phyloP scores from a whole-genome alignment of 2,113 vertebrate species.

The Pterocles orientalis region DNA sequence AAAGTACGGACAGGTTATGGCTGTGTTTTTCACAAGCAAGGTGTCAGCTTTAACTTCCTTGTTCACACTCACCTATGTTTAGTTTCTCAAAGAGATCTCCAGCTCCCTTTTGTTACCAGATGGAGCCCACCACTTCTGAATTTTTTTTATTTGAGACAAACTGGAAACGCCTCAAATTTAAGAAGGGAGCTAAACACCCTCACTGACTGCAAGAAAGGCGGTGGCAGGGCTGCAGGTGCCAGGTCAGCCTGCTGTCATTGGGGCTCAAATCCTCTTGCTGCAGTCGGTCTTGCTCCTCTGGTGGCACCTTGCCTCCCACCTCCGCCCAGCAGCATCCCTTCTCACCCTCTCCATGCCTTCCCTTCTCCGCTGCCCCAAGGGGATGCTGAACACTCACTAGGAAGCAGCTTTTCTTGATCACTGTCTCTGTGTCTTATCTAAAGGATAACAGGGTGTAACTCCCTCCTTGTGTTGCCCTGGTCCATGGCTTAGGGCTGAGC shows the following conservation, averaged over 20 bases:
- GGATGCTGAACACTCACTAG: not conserved
- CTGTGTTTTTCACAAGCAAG: not conserved
- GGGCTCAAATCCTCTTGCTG: not conserved
- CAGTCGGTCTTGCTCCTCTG: not conserved
- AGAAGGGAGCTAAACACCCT: not conserved
- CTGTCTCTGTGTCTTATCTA: not conserved
- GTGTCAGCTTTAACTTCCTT: not conserved
- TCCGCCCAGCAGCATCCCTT: not conserved
- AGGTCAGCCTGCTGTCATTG: not conserved
- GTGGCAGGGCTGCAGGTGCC: not conserved
- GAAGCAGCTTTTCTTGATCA: not conserved
- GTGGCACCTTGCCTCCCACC: not conserved
- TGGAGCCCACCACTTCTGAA: not conserved
- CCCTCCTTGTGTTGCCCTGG: not conserved
- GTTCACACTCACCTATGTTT: not conserved
- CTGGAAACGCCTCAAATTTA: not conserved
- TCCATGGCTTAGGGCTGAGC: not conserved
- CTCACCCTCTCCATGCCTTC: not conserved
- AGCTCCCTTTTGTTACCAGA: not conserved
- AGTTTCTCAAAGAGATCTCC: not conserved
- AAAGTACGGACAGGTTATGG: not conserved
- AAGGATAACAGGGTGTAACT: not conserved
- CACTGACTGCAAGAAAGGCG: not conserved
- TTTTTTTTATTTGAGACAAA: not conserved
- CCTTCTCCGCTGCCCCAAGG: not conserved